Percentiles rank a stretch among this genome's conserved stretches.
Evolutionary conservation across 2,113 vertebrate genomes (phyloP).

Genomic region (Gobius niger): DNA sequence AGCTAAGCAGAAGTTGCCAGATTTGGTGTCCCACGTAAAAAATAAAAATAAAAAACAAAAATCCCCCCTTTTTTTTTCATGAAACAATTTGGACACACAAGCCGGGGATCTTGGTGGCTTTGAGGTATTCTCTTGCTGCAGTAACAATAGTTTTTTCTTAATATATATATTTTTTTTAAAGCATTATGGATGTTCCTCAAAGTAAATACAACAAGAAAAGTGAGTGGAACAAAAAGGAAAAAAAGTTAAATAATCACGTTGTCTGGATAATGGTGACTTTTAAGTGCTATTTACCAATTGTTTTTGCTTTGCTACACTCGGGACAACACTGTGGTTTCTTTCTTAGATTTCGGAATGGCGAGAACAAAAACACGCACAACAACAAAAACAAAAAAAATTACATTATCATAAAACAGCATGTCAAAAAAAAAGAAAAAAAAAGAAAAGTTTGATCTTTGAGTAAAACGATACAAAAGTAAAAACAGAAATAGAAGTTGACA

Average conservation of each 20-base stretch:
- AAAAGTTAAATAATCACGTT: conserved; percentile 56
- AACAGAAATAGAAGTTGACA: conserved; percentile 67
- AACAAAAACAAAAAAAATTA: conserved; percentile 63
- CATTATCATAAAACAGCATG: conserved; percentile 63
- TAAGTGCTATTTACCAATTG: conserved; percentile 76
- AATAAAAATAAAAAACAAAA: conserved; percentile 20
- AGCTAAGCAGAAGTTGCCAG: conserved; percentile 71
- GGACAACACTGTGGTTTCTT: conserved; percentile 70
- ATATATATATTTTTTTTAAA: conserved; percentile 70
- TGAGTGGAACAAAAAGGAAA: conserved; percentile 49
- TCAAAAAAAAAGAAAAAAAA: conserved; percentile 62
- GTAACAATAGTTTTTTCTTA: conserved; percentile 60
- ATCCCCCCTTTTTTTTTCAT: conserved; percentile 59
- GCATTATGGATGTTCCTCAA: conserved; percentile 75
- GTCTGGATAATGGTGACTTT: conserved; percentile 68
- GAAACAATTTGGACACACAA: conserved; percentile 69
- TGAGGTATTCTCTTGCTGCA: conserved; percentile 82
- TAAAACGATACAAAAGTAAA: conserved; percentile 66
- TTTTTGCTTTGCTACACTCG: conserved; percentile 64
- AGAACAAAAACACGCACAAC: conserved; percentile 62
- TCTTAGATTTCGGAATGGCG: conserved; percentile 71
- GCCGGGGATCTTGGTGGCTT: conserved; percentile 72
- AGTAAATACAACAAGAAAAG: conserved; percentile 66
- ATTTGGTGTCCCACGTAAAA: conserved; percentile 75
- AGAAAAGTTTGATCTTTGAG: conserved; percentile 68